Evolutionary conservation across 2,113 vertebrate genomes (phyloP).

Genomic region (Zosterops pallidus): DNA sequence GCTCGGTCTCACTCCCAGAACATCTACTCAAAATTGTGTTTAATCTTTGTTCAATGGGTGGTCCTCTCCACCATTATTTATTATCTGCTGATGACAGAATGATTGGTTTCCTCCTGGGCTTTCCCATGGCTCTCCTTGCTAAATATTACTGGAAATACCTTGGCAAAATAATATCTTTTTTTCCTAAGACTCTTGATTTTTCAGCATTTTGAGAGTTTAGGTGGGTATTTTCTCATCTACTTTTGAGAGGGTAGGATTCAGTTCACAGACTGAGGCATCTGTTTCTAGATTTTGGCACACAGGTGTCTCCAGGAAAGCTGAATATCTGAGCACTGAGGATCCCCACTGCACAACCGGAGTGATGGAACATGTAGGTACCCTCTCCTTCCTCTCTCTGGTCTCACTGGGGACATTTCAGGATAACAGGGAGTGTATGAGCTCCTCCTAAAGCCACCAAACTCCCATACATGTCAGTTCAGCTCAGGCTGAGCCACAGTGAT

Average conservation of each 20-base stretch:
- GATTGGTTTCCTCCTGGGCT: conserved; percentile 8
- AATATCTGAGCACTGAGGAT: not conserved
- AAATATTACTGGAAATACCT: not conserved
- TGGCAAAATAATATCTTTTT: not conserved
- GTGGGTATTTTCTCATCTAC: not conserved
- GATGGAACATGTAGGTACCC: accelerated
- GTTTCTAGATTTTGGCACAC: not conserved
- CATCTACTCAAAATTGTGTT: not conserved
- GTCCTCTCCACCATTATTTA: not conserved
- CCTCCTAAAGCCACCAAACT: not conserved
- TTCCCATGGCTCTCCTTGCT: not conserved
- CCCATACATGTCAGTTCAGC: not conserved
- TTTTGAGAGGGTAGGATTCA: not conserved
- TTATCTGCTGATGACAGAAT: not conserved
- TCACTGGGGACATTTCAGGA: not conserved
- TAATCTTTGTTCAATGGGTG: not conserved
- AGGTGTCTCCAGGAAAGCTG: not conserved
- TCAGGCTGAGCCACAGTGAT: not conserved
- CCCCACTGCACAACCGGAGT: not conserved
- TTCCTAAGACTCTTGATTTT: not conserved
- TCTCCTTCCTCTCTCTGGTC: not conserved
- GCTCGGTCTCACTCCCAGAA: not conserved
- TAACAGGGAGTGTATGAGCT: not conserved
- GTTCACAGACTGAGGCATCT: not conserved
- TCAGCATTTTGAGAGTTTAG: not conserved